These are phyloP conservation scores for Drosophila paranaensis DNA, from an alignment of 2,888 invertebrate species.

Conservation along the genomic window DNA sequence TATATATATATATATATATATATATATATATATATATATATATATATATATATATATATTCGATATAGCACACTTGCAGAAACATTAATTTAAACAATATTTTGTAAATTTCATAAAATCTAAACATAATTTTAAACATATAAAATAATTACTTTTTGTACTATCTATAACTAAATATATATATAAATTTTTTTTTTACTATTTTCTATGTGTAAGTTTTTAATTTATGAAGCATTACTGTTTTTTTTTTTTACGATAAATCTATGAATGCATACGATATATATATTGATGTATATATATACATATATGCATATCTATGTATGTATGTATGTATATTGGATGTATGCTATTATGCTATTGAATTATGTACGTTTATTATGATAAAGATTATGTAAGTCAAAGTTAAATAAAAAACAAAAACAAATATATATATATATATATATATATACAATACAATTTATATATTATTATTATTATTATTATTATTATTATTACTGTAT, in stretches of 20 bases:
- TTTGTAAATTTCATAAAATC: conserved; percentile 62
- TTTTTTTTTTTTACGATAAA: conserved; percentile 39
- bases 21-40: not conserved
- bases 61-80: conserved; percentile 42
- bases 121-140: conserved; percentile 21
- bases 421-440: conserved; percentile 17
- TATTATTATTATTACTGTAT: conserved; percentile 44
- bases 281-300: conserved; percentile 1
- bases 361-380: conserved; percentile 61
- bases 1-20: conserved; percentile 11
- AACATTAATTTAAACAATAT: conserved; percentile 58
- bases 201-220: conserved; percentile 46
- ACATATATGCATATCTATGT: conserved; percentile 5
- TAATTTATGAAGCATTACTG: conserved; percentile 53
- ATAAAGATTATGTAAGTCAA: conserved; percentile 41
- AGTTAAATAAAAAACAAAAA: conserved; percentile 27
- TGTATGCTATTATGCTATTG: conserved; percentile 33
- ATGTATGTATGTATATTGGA: conserved; percentile 4
- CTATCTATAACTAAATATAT: conserved; percentile 20
- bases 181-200: conserved; percentile 34
- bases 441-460: conserved; percentile 21
- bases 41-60: not conserved
- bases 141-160: conserved; percentile 47
- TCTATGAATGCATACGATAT: not conserved
- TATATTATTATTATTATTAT: conserved; percentile 19